A percentile compares a stretch with the other conserved stretches of the same genome.
Conservation (phyloP, 2,888 invertebrate genomes). For the Chromoteleia sp. region DNA sequence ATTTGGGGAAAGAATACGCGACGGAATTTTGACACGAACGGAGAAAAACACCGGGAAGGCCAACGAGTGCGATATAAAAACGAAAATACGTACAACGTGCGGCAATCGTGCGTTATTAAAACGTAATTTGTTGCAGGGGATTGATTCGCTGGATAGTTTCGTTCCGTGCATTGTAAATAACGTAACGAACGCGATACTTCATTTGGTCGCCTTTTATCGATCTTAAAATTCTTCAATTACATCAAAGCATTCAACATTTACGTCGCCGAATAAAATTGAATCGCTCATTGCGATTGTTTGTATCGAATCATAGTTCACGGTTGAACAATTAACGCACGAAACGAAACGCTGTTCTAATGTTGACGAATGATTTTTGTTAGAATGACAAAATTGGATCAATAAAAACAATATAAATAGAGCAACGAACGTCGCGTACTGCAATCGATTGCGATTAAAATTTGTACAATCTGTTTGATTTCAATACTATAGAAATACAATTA, state of each 20-base stretch:
- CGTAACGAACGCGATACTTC: background rate
- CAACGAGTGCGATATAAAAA: background rate
- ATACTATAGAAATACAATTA: conserved; percentile 17
- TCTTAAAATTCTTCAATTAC: no score
- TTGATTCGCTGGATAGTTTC: no score
- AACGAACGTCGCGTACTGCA: conserved; percentile 9
- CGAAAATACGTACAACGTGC: background rate
- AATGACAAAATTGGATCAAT: conserved; percentile 16
- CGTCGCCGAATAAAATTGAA: no score
- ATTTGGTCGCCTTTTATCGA: no score
- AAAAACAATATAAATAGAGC: conserved; percentile 26
- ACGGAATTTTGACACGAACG: conserved; percentile 1
- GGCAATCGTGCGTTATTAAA: conserved; percentile 6
- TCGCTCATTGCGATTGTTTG: background rate
- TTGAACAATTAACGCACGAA: background rate
- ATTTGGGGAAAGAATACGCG: background rate
- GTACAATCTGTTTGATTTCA: conserved; percentile 11
- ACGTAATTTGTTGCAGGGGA: conserved; percentile 3
- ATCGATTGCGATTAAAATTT: conserved; percentile 29
- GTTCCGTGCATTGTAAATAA: conserved; percentile 5
- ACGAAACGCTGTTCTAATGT: conserved; percentile 1
- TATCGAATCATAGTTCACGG: background rate
- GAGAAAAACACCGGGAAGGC: background rate
- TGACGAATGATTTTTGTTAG: conserved; percentile 7
- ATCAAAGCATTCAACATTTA: no score